Percentiles rank a stretch among this genome's conserved stretches.
These are phyloP conservation scores for Drosophila tanythrix DNA, from an alignment of 2,888 invertebrate species.

Conservation along the genomic window DNA sequence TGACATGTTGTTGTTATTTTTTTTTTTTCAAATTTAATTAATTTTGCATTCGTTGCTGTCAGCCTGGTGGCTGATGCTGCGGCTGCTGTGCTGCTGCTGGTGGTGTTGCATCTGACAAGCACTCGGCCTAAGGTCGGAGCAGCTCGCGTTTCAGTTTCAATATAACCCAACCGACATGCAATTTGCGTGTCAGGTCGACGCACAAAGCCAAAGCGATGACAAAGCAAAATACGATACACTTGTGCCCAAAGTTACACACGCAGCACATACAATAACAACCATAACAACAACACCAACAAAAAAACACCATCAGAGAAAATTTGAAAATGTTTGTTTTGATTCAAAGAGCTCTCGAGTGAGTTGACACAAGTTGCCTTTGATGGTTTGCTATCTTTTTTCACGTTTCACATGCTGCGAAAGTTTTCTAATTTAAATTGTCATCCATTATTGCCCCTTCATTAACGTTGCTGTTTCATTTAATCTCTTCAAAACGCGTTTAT, in stretches of 20 bases:
- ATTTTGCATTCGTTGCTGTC: slow-evolving; percentile 57
- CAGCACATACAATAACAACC: neutral
- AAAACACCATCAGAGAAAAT: neutral
- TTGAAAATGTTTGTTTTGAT: neutral
- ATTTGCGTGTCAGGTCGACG: slow-evolving; percentile 38
- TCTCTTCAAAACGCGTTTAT: neutral
- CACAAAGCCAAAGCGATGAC: slow-evolving; percentile 60
- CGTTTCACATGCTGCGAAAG: too few relatives aligned
- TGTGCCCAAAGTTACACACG: slow-evolving; percentile 5
- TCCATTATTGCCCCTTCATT: neutral
- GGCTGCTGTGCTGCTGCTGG: neutral
- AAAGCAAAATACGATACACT: slow-evolving; percentile 38
- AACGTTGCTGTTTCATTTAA: neutral
- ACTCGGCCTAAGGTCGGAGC: slow-evolving; percentile 33
- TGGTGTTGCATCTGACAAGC: slow-evolving; percentile 60
- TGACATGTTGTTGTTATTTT: slow-evolving; percentile 30
- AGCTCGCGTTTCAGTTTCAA: slow-evolving; percentile 44
- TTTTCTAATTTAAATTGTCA: neutral
- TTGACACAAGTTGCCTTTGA: neutral
- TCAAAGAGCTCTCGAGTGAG: neutral
- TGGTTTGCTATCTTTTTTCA: neutral
- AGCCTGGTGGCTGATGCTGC: neutral
- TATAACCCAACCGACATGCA: slow-evolving; percentile 33
- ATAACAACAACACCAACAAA: neutral
- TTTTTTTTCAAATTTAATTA: slow-evolving; percentile 68